Conservation (phyloP, 1,140 invertebrate species). For the Dryas iulia region DNA sequence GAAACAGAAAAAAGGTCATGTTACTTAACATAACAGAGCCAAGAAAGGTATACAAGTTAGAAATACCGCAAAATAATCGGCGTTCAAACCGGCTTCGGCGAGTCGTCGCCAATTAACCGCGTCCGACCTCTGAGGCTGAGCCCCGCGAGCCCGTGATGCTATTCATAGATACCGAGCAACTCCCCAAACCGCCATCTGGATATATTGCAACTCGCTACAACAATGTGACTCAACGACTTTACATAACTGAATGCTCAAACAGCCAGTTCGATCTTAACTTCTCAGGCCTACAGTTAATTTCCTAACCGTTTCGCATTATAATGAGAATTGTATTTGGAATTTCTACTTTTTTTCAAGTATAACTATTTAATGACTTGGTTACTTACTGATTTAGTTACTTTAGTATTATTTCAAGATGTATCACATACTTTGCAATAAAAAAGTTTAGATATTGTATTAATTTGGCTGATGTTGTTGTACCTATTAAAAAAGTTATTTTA, state of each 20-base stretch:
- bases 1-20: background rate
- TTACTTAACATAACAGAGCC: background rate
- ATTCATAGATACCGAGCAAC: constrained; percentile 46
- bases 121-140: constrained; percentile 62
- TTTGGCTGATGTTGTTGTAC: too few relatives aligned
- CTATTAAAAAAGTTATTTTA: too few relatives aligned
- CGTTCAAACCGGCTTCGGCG: constrained; percentile 66
- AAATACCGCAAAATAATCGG: constrained; percentile 72
- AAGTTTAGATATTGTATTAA: too few relatives aligned
- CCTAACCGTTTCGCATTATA: constrained; percentile 1
- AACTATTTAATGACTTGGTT: too few relatives aligned
- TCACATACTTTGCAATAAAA: too few relatives aligned
- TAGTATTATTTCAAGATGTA: too few relatives aligned
- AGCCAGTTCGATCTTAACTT: constrained; percentile 15
- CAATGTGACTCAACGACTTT: constrained; percentile 37
- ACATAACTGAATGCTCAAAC: constrained; percentile 33
- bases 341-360: too few relatives aligned
- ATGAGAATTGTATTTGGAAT: background rate
- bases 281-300: background rate
- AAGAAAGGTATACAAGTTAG: constrained; percentile 38
- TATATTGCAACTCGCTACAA: constrained; percentile 30
- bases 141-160: constrained; percentile 49
- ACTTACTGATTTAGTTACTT: too few relatives aligned
- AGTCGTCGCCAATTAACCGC: constrained; percentile 75
- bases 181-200: constrained; percentile 35